Evolutionary conservation across 2,888 invertebrate species (phyloP), one percentile per base, ranked within the genome.

Genomic region (Limnephilus rhombicus): DNA sequence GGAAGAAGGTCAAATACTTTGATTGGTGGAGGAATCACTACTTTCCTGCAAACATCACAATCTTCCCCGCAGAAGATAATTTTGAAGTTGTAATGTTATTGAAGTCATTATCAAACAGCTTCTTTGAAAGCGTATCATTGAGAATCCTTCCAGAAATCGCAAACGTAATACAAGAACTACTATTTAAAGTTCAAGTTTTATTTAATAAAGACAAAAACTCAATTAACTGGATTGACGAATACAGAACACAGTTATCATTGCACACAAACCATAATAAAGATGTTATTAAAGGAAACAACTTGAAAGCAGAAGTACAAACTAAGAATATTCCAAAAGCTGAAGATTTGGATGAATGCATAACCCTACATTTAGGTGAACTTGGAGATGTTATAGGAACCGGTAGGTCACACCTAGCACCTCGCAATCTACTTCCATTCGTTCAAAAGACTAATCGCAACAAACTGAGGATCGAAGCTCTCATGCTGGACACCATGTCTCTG

Each of bases 181-280:
- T 89, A n/a, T 80, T 5, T 80, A 37, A 37, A 80, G 41, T 89
- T 15, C 2, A 24, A 15, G 18, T 80, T 80, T 18, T 80, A 24
- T n/a, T 80, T 37, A 18, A 3, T 24, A 37, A 37, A 34, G 88
- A 89, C 37, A 89, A 80, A 12, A 5, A 37, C 18, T n/a, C 29
- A 0, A 37, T 80, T 15, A 89, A 37, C 24, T 89, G 88, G 88
- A 89, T 89, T 80, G 88, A 89, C 12, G 80, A 89, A 89, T 89
- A 29, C 13, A 34, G n/a, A 80, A 80, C 11, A 11, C 37, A 37
- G n/a, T 37, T 89, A 37, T n/a, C 15, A 45, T 29, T 53, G 18
- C 53, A 53, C 53, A 49, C 49, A 49, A 13, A 49, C 4, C 49
- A 49, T 49, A 13, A 49, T 49, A 49, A 49, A 49, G 49, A 31